A percentile compares a stretch with the other conserved stretches of the same genome.
Conservation (phyloP, 2,797 vertebrate species). For the Microchirus variegatus region DNA sequence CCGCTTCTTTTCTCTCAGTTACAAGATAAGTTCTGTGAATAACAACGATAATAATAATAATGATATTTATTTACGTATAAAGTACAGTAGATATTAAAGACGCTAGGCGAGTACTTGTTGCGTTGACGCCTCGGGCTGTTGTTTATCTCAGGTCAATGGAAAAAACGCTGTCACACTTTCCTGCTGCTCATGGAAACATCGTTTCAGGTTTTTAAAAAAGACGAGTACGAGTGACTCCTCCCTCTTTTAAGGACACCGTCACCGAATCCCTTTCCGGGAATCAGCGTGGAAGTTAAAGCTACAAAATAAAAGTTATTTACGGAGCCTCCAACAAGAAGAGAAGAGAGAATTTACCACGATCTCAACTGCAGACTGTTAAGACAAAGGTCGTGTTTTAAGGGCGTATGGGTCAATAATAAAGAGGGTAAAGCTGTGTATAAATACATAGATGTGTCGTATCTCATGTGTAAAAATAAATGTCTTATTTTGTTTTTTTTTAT, state of each 20-base stretch:
- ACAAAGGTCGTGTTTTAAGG: background rate
- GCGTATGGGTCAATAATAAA: too few relatives aligned
- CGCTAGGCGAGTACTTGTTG: background rate
- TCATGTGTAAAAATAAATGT: too few relatives aligned
- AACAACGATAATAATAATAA: too few relatives aligned
- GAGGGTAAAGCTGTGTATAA: too few relatives aligned
- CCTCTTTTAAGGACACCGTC: slow-evolving; percentile 22
- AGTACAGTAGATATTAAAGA: slow-evolving; percentile 32
- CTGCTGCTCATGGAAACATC: background rate
- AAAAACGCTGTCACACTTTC: too few relatives aligned
- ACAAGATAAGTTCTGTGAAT: slow-evolving; percentile 25
- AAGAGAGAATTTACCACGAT: slow-evolving; percentile 1
- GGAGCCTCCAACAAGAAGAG: background rate
- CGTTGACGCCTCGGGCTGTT: background rate
- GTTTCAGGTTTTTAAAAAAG: background rate
- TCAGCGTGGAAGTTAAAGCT: background rate
- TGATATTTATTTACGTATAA: slow-evolving; percentile 48
- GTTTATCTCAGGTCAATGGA: slow-evolving; percentile 28
- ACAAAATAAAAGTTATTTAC: background rate
- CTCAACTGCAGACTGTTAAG: background rate
- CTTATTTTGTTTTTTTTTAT: too few relatives aligned
- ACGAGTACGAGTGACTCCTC: slow-evolving; percentile 5
- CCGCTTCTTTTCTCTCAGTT: background rate
- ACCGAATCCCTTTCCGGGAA: background rate
- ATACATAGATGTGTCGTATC: too few relatives aligned